These are phyloP conservation scores for Falcaria lacertinaria DNA, from an alignment of 2,888 invertebrate species.

Conservation along the genomic window DNA sequence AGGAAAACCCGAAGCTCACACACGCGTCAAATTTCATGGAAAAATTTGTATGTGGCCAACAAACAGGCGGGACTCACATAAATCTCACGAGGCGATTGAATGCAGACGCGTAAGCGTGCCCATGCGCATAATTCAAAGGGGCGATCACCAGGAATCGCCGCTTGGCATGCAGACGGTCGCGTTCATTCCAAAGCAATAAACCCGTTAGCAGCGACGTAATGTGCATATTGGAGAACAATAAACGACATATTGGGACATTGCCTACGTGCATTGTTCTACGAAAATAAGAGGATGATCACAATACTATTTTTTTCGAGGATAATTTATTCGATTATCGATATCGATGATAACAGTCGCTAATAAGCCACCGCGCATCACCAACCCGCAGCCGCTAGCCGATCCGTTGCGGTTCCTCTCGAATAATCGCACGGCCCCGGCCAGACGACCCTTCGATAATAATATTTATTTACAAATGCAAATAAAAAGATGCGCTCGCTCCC, in stretches of 20 bases:
- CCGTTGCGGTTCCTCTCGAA: conserved; percentile 39
- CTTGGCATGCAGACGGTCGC: conserved; percentile 72
- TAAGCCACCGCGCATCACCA: conserved; percentile 25
- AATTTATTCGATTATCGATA: conserved; percentile 24
- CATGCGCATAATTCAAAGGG: conserved; percentile 74
- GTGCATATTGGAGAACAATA: conserved; percentile 58
- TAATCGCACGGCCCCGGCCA: conserved; percentile 33
- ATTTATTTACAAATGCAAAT: conserved; percentile 71
- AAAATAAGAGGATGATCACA: too few relatives aligned
- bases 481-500: conserved; percentile 25
- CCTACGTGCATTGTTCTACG: conserved; percentile 7
- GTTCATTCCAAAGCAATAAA: conserved; percentile 70
- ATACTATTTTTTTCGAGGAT: conserved; percentile 8
- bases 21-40: conserved; percentile 56
- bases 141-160: conserved; percentile 72
- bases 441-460: conserved; percentile 46
- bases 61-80: conserved; percentile 55
- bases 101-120: conserved; percentile 67
- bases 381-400: conserved; percentile 47
- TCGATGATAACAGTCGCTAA: conserved; percentile 19
- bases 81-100: conserved; percentile 67
- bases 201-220: conserved; percentile 71
- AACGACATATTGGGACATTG: conserved; percentile 23
- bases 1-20: conserved; percentile 33
- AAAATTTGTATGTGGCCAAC: conserved; percentile 57